Evolutionary conservation across 2,888 invertebrate species (phyloP).

Genomic region (Mylabris sibirica): DNA sequence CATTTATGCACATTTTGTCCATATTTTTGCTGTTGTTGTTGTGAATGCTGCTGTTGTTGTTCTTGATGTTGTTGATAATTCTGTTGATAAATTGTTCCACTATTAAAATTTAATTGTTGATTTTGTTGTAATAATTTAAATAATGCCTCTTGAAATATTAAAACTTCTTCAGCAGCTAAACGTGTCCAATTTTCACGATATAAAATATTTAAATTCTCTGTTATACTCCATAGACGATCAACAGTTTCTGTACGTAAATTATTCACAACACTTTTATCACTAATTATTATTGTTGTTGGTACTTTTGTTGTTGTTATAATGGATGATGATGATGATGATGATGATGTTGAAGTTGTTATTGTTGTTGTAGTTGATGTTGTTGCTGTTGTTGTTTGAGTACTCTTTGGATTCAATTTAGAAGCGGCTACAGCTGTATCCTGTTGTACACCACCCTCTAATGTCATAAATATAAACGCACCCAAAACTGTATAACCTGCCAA

Average conservation of each 20-base stretch:
- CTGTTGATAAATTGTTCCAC: slow-evolving; percentile 45
- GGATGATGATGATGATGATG: no score
- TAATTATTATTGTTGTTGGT: slow-evolving; percentile 45
- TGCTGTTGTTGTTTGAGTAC: slow-evolving; percentile 26
- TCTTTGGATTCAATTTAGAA: slow-evolving; percentile 68
- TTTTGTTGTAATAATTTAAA: slow-evolving; percentile 59
- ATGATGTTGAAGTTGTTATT: slow-evolving; percentile 30
- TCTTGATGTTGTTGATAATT: slow-evolving; percentile 26
- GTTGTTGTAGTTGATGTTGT: slow-evolving; percentile 44
- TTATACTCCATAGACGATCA: slow-evolving; percentile 84
- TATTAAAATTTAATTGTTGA: slow-evolving; percentile 58
- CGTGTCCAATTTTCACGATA: slow-evolving; percentile 93
- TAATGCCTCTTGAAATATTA: slow-evolving; percentile 78
- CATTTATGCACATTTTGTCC: slow-evolving; percentile 71
- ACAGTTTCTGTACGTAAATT: slow-evolving; percentile 77
- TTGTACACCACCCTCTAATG: slow-evolving; percentile 72
- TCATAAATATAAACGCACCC: slow-evolving; percentile 91
- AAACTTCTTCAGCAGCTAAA: slow-evolving; percentile 84
- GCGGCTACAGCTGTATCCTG: slow-evolving; percentile 71
- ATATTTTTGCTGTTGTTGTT: slow-evolving; percentile 37
- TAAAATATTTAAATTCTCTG: slow-evolving; percentile 86
- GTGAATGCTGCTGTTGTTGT: no score
- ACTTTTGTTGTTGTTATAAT: neutral
- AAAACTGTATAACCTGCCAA: slow-evolving; percentile 82
- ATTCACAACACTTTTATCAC: slow-evolving; percentile 47